A percentile compares a stretch with the other conserved stretches of the same genome.
phyloP scores from a whole-genome alignment of 1,140 invertebrate species.

The Leptinotarsa texana region DNA sequence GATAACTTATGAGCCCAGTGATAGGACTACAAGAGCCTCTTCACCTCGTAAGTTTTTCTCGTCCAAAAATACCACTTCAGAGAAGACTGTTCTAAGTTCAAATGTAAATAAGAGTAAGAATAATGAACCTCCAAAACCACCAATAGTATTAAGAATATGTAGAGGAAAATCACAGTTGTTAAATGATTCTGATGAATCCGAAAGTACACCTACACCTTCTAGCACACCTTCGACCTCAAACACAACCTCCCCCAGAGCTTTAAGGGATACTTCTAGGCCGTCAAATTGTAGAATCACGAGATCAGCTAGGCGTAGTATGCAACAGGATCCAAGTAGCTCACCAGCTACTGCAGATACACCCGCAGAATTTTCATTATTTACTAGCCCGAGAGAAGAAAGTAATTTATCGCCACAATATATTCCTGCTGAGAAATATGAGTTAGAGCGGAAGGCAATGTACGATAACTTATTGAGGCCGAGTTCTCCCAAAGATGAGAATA shows the following conservation, averaged over 20 bases:
- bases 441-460: conserved; percentile 53
- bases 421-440: conserved; percentile 54
- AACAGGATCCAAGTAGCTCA: conserved; percentile 52
- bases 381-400: conserved; percentile 46
- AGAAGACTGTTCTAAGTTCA: conserved; percentile 53
- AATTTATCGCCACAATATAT: conserved; percentile 55
- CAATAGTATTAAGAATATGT: conserved; percentile 70
- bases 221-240: conserved; percentile 48
- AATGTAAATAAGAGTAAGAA: conserved; percentile 52
- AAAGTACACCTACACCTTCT: conserved; percentile 51
- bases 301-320: conserved; percentile 52
- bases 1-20: conserved; percentile 41
- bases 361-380: conserved; percentile 49
- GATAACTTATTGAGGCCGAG: conserved; percentile 51
- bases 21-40: conserved; percentile 36
- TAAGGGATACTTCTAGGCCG: conserved; percentile 38
- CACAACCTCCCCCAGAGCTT: conserved; percentile 46
- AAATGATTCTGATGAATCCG: conserved; percentile 54
- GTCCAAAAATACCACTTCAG: conserved; percentile 43
- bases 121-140: conserved; percentile 62
- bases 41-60: conserved; percentile 50
- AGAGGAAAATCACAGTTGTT: conserved; percentile 65
- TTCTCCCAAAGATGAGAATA: conserved; percentile 41
- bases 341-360: conserved; percentile 51
- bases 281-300: conserved; percentile 34